Evolutionary conservation across 1,140 invertebrate species (phyloP), one percentile per base, ranked within the genome.

Genomic region (Triops longicaudatus): DNA sequence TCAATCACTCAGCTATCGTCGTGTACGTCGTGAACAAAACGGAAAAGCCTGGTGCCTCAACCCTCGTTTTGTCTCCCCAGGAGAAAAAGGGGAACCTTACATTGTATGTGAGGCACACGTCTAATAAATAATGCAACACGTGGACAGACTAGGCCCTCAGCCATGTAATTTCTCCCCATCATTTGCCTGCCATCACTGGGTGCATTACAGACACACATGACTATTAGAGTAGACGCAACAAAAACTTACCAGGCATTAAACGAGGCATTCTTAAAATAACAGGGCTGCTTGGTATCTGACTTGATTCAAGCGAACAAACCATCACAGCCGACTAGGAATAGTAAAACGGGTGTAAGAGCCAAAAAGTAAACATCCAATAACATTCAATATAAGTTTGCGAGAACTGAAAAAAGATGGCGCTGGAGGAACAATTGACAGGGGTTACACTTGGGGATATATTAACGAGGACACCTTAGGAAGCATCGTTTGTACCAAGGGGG

Each of bases 91-190:
- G 43, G 50, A 63, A 17, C 50, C 17, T 63, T 63, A 17, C 10
- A 63, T 63, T 63, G 50, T 63, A 63, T 63, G 50, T 63, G 50
- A 63, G 50, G 50, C 50, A 63, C 17, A n/a, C 22, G 50, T 63
- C 50, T 63, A 63, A 63, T 63, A 63, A 63, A 63, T 63, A 63
- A 63, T 63, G 50, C 50, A 63, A 63, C 50, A 63, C 50, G 50
- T 63, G 50, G 50, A 63, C 50, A 63, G 50, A 63, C 50, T 63
- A 22, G 50, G 50, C 50, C 50, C 50, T 63, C 50, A 63, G 50
- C 50, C 50, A 17, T 63, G 50, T 63, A 63, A 63, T 63, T 63
- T 63, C 50, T n/a, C 50, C 50, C 50, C 50, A 63, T 63, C 50
- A 63, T 63, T 63, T 63, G 50, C 50, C 50, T 63, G 50, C 50